Percentiles rank a stretch among this genome's conserved stretches.
Evolutionary conservation across 2,797 vertebrate genomes (phyloP).

Genomic region (Clarias fuscus): DNA sequence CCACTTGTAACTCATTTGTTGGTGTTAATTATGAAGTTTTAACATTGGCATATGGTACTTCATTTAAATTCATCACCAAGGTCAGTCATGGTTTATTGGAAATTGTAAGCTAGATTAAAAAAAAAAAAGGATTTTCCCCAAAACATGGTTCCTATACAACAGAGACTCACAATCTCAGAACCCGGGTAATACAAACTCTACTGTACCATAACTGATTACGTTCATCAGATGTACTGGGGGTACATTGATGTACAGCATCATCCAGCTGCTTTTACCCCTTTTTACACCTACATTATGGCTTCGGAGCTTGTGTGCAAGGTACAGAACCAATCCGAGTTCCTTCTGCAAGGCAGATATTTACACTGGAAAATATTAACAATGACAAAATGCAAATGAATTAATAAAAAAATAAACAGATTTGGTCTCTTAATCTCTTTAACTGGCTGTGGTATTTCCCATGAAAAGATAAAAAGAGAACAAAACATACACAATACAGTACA

Average conservation of each 20-base stretch:
- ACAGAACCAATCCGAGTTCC: neutral
- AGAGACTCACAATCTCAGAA: neutral
- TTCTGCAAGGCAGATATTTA: neutral
- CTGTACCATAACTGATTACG: neutral
- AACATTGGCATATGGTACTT: neutral
- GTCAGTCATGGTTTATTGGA: neutral
- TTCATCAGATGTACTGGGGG: neutral
- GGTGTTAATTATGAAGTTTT: slow-evolving; percentile 2
- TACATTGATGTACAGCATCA: neutral
- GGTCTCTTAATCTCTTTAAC: neutral
- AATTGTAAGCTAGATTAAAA: neutral
- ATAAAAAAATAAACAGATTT: neutral
- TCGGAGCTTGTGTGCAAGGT: neutral
- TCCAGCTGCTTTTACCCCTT: neutral
- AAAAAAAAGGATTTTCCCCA: too few relatives aligned
- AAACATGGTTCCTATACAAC: neutral
- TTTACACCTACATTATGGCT: neutral
- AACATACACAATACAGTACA: too few relatives aligned
- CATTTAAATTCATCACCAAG: neutral
- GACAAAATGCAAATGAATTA: neutral
- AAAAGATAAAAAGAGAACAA: neutral
- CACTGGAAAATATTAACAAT: neutral
- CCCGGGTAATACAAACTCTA: neutral
- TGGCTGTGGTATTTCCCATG: neutral
- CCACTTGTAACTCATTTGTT: neutral